These are phyloP conservation scores for Monomorium pharaonis DNA, from an alignment of 1,140 invertebrate species.

Conservation along the genomic window DNA sequence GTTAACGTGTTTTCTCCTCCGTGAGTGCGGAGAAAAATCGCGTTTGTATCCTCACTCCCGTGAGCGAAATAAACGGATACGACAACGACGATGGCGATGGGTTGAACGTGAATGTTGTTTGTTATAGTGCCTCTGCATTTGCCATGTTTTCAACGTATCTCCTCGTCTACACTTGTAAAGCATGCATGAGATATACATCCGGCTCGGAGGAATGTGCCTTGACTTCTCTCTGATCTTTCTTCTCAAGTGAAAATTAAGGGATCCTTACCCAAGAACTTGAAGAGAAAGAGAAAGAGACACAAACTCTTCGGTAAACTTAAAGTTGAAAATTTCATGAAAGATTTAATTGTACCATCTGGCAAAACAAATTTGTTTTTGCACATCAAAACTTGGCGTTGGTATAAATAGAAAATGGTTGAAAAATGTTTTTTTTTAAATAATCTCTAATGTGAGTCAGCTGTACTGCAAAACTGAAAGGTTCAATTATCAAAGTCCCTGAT, in stretches of 20 bases:
- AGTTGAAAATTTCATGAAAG: not conserved
- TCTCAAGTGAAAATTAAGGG: not conserved
- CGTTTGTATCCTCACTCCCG: constrained; percentile 10
- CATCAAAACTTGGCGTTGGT: no score
- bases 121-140: constrained; percentile 10
- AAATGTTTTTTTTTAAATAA: constrained; percentile 2
- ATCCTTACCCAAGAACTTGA: not conserved
- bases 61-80: not conserved
- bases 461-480: not conserved
- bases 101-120: constrained; percentile 10
- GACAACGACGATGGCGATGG: not conserved
- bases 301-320: not conserved
- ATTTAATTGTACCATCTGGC: no score
- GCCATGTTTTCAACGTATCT: not conserved
- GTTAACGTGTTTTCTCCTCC: constrained; percentile 1
- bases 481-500: not conserved
- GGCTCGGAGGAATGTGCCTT: not conserved
- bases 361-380: no score
- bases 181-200: not conserved
- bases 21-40: not conserved
- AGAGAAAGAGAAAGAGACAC: not conserved
- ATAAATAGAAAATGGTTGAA: not conserved
- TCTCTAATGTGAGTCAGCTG: not conserved
- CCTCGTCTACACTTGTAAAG: not conserved
- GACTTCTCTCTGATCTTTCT: not conserved